Evolutionary conservation across 2,797 vertebrate species (phyloP), one percentile per base, ranked within the genome.

Genomic region (Scomberomorus guttatus): DNA sequence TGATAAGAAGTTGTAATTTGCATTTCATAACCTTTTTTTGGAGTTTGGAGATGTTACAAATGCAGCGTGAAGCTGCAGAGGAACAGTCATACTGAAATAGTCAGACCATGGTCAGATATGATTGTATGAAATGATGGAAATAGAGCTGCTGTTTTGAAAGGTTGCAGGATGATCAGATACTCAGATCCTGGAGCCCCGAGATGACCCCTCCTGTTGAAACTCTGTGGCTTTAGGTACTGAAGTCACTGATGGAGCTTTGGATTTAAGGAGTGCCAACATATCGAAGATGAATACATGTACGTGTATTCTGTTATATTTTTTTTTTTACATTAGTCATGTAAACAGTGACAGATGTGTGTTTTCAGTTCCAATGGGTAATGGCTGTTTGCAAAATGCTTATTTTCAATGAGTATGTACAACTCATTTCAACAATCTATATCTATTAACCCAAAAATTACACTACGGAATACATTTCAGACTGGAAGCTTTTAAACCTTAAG

Each of bases 311-410:
- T 32, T 37, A 9, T 7, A 9, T 7, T n/a, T 50, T 24, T n/a
- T 32, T 17, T 44, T 60, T 54, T 51, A 80, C 60, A 81, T 72
- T 42, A 65, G 18, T 72, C 63, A 70, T 69, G 70, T 77, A 80
- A 82, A 88, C 50, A 68, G 32, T 34, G 44, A 57, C 6, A 68
- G 5, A 52, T 29, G 72, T 67, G 29, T 58, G 22, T 51, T 57
- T 72, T 79, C 1, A 74, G 22, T 64, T 72, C 20, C 3, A 46
- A 42, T 60, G n/a, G 68, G 11, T 51, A 3, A 37, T 18, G 14
- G 5, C 20, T 32, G 12, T 57, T 61, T 51, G 34, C 37, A 60
- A 81, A 71, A 61, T 24, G 8, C 52, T 70, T 54, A 57, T 59
- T 80, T 71, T 57, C 27, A 55, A 61, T 29, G 34, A 56, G 20